Evolutionary conservation across 2,888 invertebrate genomes (phyloP).

Genomic region (Lomographa bimaculata): DNA sequence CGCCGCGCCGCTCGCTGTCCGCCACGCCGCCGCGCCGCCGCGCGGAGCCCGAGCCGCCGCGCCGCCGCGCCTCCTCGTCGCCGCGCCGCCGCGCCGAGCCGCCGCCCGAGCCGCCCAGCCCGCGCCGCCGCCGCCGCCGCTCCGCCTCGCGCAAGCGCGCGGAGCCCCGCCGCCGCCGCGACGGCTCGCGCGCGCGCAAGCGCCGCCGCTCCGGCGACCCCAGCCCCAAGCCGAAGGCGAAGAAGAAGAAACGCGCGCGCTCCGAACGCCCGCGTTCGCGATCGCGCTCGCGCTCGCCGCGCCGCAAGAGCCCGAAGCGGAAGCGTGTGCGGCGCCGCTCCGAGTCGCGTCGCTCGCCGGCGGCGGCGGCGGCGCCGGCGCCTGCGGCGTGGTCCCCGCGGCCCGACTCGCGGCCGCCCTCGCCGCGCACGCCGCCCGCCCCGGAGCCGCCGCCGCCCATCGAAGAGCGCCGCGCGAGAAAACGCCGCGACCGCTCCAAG

Average conservation of each 20-base stretch:
- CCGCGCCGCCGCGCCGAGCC: slow-evolving; percentile 35
- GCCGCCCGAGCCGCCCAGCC: slow-evolving; percentile 21
- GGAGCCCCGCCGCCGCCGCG: slow-evolving; percentile 47
- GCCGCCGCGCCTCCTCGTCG: slow-evolving; percentile 25
- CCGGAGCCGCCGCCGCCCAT: slow-evolving; percentile 70
- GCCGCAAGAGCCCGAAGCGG: slow-evolving; percentile 50
- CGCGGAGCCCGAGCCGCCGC: slow-evolving; percentile 30
- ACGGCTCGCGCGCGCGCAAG: slow-evolving; percentile 44
- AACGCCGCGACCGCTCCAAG: slow-evolving; percentile 40
- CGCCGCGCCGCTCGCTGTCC: slow-evolving; percentile 33
- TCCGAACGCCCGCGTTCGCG: slow-evolving; percentile 63
- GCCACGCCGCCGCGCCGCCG: slow-evolving; percentile 25
- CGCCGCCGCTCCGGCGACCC: slow-evolving; percentile 45
- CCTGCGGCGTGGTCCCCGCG: slow-evolving; percentile 45
- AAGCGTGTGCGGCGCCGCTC: slow-evolving; percentile 52
- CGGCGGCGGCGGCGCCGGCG: slow-evolving; percentile 37
- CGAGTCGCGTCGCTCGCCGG: slow-evolving; percentile 48
- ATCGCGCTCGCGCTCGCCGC: slow-evolving; percentile 44
- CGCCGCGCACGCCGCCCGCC: slow-evolving; percentile 79
- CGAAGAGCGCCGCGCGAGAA: slow-evolving; percentile 52
- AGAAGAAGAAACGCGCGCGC: slow-evolving; percentile 59
- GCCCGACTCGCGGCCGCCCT: slow-evolving; percentile 82
- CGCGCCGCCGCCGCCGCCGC: slow-evolving; percentile 31
- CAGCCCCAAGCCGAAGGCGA: slow-evolving; percentile 47
- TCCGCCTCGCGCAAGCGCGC: slow-evolving; percentile 45